A percentile compares a stretch with the other conserved stretches of the same genome.
phyloP scores from a whole-genome alignment of 2,113 vertebrate genomes.

The Saimiri boliviensis region DNA sequence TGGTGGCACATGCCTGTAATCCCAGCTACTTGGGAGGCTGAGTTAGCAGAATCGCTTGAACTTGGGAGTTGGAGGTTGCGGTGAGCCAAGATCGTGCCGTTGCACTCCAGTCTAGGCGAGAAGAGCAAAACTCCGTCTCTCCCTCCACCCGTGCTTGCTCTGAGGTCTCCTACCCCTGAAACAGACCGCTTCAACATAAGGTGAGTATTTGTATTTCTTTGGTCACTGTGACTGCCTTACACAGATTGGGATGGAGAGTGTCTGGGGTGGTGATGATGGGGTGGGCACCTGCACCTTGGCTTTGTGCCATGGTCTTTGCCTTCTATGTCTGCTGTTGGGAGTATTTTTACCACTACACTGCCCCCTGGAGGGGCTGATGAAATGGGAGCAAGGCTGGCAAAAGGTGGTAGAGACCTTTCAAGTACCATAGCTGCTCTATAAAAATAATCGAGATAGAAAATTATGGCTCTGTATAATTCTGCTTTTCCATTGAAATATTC shows the following conservation, averaged over 20 bases:
- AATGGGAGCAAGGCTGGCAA: neutral
- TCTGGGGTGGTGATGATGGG: neutral
- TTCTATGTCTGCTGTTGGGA: rapidly evolving
- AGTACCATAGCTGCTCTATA: neutral
- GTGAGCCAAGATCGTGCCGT: too few species aligned
- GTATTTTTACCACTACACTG: neutral
- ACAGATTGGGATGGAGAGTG: neutral
- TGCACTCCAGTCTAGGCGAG: too few species aligned
- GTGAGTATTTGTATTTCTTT: neutral
- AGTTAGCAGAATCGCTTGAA: too few species aligned
- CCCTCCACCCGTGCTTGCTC: neutral
- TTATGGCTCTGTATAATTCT: neutral
- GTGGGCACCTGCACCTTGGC: rapidly evolving
- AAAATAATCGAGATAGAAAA: neutral
- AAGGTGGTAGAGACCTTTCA: rapidly evolving
- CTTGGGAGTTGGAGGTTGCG: too few species aligned
- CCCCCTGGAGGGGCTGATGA: slow-evolving; percentile 1
- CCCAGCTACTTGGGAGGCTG: too few species aligned
- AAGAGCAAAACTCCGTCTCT: too few species aligned
- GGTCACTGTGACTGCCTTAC: neutral
- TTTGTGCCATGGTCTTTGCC: neutral
- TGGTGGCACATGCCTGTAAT: too few species aligned
- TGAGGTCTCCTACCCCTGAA: neutral
- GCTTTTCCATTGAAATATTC: neutral
- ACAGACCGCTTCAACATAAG: neutral